Conservation (phyloP, 1,140 invertebrate genomes). For the Olivierus martensii region DNA sequence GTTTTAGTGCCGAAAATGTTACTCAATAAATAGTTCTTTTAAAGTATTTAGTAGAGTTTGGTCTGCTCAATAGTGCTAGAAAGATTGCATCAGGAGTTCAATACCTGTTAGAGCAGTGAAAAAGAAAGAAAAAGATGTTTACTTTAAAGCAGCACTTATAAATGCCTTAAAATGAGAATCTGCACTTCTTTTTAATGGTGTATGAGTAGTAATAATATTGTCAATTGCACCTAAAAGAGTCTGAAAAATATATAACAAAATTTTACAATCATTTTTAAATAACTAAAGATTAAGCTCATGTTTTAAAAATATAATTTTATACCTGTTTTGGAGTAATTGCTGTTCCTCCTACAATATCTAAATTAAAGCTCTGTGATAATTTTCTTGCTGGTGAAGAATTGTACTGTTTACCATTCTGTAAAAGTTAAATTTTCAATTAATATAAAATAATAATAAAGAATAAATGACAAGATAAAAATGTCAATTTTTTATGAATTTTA, state of each 20-base stretch:
- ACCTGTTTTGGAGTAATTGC: slow-evolving; percentile 78
- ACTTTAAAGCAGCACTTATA: slow-evolving; percentile 90
- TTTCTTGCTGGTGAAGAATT: slow-evolving; percentile 89
- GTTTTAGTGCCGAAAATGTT: no score
- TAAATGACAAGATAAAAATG: no score
- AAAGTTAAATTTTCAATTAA: slow-evolving; percentile 1
- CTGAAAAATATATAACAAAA: slow-evolving; percentile 32
- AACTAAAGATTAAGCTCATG: no score
- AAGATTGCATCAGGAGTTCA: no score
- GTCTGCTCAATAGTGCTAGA: no score
- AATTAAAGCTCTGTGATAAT: slow-evolving; percentile 94
- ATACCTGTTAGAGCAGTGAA: no score
- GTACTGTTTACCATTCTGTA: slow-evolving; percentile 62
- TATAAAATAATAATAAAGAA: no score
- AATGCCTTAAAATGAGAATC: slow-evolving; percentile 99
- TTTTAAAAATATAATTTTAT: slow-evolving; percentile 7
- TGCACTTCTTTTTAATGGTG: slow-evolving; percentile 77
- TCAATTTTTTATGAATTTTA: no score
- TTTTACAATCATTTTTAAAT: no score
- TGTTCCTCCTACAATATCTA: slow-evolving; percentile 78
- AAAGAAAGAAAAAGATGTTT: slow-evolving; percentile 37
- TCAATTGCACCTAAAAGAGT: slow-evolving; percentile 81
- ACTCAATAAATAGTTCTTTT: no score
- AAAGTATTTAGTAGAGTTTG: no score
- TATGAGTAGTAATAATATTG: slow-evolving; percentile 80